These are phyloP conservation scores for Xanthorhoe designata DNA, from an alignment of 2,888 invertebrate genomes.

Conservation along the genomic window DNA sequence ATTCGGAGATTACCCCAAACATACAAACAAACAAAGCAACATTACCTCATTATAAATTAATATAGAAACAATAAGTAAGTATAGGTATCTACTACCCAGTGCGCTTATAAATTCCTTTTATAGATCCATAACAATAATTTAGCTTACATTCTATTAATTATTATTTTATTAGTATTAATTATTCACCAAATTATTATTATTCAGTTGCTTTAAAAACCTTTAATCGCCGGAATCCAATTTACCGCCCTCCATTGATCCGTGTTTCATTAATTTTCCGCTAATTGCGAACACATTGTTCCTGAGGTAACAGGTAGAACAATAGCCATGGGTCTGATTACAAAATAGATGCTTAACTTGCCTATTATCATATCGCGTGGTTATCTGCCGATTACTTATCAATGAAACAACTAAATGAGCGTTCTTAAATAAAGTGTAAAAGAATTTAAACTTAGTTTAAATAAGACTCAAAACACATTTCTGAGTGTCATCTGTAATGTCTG, in stretches of 20 bases:
- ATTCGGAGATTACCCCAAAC: too few species aligned
- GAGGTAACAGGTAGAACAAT: slow-evolving; percentile 6
- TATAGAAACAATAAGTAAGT: too few species aligned
- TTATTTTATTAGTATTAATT: background rate
- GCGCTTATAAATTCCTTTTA: too few species aligned
- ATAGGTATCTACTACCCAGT: too few species aligned
- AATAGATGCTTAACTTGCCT: background rate
- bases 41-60: too few species aligned
- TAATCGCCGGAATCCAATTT: slow-evolving; percentile 23
- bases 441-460: too few species aligned
- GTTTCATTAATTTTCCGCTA: slow-evolving; percentile 29
- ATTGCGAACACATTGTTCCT: slow-evolving; percentile 30
- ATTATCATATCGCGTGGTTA: background rate
- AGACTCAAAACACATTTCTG: too few species aligned
- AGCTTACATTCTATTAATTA: background rate
- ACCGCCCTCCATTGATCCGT: slow-evolving; percentile 21
- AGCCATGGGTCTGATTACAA: slow-evolving; percentile 1
- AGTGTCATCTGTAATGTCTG: too few species aligned
- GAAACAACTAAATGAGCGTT: background rate
- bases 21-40: too few species aligned
- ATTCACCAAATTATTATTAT: background rate
- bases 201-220: slow-evolving; percentile 1
- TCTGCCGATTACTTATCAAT: background rate
- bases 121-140: too few species aligned
- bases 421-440: too few species aligned